Conservation (phyloP, 2,888 invertebrate genomes). For the Mesodorylaimus sp. region DNA sequence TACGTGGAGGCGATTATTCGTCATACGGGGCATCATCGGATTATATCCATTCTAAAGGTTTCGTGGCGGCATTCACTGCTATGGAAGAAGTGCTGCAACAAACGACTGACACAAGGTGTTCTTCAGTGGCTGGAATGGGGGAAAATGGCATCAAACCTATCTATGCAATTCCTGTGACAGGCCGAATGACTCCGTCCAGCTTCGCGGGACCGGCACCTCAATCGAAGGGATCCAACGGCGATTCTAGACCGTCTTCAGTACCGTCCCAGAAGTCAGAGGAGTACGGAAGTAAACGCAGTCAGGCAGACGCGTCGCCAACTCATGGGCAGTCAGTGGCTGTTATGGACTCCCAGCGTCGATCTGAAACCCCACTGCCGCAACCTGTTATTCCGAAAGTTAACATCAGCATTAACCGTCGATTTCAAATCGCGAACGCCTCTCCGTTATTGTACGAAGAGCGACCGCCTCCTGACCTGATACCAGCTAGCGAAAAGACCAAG, state of each 20-base stretch:
- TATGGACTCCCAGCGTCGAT: too few species aligned
- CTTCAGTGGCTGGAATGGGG: neutral
- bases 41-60: constrained; percentile 9
- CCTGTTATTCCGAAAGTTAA: neutral
- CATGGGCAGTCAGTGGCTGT: too few species aligned
- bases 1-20: neutral
- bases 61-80: neutral
- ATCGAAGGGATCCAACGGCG: neutral
- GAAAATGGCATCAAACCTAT: neutral
- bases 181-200: too few species aligned
- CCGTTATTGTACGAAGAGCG: constrained; percentile 1
- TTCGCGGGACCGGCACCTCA: too few species aligned
- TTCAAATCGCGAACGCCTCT: neutral
- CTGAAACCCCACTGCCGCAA: too few species aligned
- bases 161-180: neutral
- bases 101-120: neutral
- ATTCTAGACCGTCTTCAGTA: neutral
- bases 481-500: neutral
- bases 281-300: too few species aligned
- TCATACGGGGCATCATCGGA: neutral
- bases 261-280: too few species aligned
- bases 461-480: constrained; percentile 11
- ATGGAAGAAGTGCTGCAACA: constrained; percentile 1
- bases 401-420: neutral
- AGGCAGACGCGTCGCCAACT: too few species aligned